Base-by-base conservation (phyloP, 2,888 invertebrate genomes). In the Auanema freiburgensis region DNA sequence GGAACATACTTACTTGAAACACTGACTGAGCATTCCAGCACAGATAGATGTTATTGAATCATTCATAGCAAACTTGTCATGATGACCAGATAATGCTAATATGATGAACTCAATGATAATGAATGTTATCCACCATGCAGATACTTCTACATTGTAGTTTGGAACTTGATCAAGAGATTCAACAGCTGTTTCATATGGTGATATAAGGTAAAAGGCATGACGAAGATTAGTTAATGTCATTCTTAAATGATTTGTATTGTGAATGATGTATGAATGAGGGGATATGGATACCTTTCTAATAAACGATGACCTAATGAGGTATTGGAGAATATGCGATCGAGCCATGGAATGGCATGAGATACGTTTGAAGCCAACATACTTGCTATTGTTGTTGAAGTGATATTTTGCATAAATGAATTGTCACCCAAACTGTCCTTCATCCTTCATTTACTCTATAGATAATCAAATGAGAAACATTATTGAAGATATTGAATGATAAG, bases 1-100 rank as follows among this genome's bases (percentile, higher is more conserved):
- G 6, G 3, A 10, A 49, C 5, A n/a, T n/a, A 59, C 71, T 59
- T 23, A 80, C 79, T 83, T 83, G 65, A 82, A 82, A 57, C 79
- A 79, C 63, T 82, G 82, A 50, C 79, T 79, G 41, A 82, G 66
- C 81, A 82, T 82, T 53, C 82, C 82, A 6, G 82, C 82, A 58
- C 74, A 81, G 12, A 83, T 68, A 8, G 79, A 79, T 4, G 80
- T 80, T 25, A 82, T 78, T 2, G 80, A 70, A 53, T 82, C 82
- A 56, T 82, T 82, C 16, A 82, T 60, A 8, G 82, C 79, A 54
- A 77, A 78, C 42, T 81, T 67, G 63, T 82, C 81, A 4, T 75
- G 77, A 59, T 81, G 77, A 5, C 75, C 76, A 3, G 64, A 61
- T 5, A 75, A 18, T 40, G 63, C 61, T 11, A 78, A 62, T 23